Conservation (phyloP, 2,888 invertebrate genomes). For the Caenorhabditis drosophilae region DNA sequence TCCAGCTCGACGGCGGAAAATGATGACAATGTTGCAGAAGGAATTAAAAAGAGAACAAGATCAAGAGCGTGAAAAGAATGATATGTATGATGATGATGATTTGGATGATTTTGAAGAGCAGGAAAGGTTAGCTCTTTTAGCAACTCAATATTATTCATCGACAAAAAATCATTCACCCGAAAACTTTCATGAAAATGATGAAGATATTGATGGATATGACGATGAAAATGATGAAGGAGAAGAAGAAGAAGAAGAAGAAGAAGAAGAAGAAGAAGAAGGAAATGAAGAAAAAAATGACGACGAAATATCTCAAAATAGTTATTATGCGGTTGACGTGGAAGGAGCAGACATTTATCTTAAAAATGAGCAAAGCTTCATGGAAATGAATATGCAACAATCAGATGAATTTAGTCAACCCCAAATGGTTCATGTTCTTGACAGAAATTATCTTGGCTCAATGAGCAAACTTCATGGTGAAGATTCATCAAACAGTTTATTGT, state of each 20-base stretch:
- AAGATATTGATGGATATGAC: slow-evolving; percentile 16
- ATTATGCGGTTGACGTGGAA: slow-evolving; percentile 47
- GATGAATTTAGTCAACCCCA: too few relatives aligned
- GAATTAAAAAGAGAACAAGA: slow-evolving; percentile 9
- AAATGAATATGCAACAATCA: slow-evolving; percentile 25
- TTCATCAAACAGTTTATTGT: slow-evolving; percentile 20
- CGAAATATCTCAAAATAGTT: slow-evolving; percentile 35
- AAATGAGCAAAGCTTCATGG: slow-evolving; percentile 38
- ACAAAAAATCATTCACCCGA: too few relatives aligned
- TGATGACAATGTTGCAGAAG: slow-evolving; percentile 22
- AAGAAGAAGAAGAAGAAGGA: slow-evolving; percentile 24
- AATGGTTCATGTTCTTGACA: slow-evolving; percentile 21
- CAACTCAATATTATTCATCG: slow-evolving; percentile 24
- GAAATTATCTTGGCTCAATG: slow-evolving; percentile 47
- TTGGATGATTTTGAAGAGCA: slow-evolving; percentile 53
- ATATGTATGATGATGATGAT: slow-evolving; percentile 39
- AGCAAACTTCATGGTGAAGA: slow-evolving; percentile 48
- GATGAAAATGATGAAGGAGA: slow-evolving; percentile 20
- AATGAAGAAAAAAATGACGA: slow-evolving; percentile 34
- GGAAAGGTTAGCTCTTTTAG: slow-evolving; percentile 33
- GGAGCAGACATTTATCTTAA: slow-evolving; percentile 32
- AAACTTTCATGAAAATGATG: slow-evolving; percentile 3
- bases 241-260: slow-evolving; percentile 30
- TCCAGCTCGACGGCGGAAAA: slow-evolving; percentile 22
- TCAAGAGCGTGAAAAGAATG: slow-evolving; percentile 7